Evolutionary conservation across 92 coral and sea anemone species (phyloP), one percentile per base, ranked within the genome.

Genomic region (Phenganax subtilis): DNA sequence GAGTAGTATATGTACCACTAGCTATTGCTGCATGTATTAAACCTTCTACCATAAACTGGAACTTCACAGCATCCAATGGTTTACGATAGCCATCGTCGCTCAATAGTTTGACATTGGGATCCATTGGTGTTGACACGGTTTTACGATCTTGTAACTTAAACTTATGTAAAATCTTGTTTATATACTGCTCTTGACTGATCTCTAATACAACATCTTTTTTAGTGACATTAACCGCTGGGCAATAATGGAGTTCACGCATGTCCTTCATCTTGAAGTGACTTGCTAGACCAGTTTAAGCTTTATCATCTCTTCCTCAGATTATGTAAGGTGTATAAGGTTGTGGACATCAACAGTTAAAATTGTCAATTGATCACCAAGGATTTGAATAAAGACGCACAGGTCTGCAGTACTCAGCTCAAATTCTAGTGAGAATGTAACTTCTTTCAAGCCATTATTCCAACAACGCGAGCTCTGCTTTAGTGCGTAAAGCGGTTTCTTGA

Each of bases 91-190:
- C 84, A 51, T 87, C 88, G n/a, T 87, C 72, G 82, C 82, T 82
- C 57, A 61, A 71, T 53, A 87, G 86, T 27, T 77, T 87, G 15
- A 87, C 84, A 57, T 63, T 83, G 15, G 78, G 54, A 84, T 84
- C 89, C 72, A 83, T 83, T 52, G 87, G 87, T 79, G 81, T 87
- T 63, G 87, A 77, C 87, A 87, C 83, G 14, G 83, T 67, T 79
- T 87, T 87, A 10, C 82, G 80, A 71, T 77, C 74, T 53, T 54
- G 69, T 83, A 56, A 78, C 54, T 79, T 83, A 54, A 47, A 83
- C 74, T 15, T 84, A 63, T 51, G 29, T 65, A 82, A 71, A 54
- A 82, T 16, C 66, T 74, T 86, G 55, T 64, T 70, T 56, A 72
- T 72, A 44, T 84, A 59, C 51, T 77, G 75, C 14, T 69, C 27